These are phyloP conservation scores for Teleogryllus oceanicus DNA, from an alignment of 2,888 invertebrate species.

Conservation along the genomic window DNA sequence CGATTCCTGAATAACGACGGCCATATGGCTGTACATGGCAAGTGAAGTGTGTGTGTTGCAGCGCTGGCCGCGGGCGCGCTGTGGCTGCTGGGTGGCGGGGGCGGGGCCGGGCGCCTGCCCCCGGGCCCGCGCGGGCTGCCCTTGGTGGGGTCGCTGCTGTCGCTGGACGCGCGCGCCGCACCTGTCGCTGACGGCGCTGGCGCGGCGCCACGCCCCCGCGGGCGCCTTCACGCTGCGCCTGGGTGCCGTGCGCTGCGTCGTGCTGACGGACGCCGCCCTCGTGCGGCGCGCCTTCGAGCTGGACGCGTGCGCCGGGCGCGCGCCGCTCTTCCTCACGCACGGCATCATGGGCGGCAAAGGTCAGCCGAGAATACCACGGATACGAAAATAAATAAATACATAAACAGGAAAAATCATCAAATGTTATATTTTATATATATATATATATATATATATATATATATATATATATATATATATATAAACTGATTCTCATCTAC, in stretches of 20 bases:
- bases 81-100: neutral
- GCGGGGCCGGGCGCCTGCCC: slow-evolving; percentile 53
- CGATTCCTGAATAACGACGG: too few species aligned
- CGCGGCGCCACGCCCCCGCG: slow-evolving; percentile 64
- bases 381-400: too few species aligned
- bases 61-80: neutral
- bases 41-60: neutral
- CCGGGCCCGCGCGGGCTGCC: slow-evolving; percentile 89
- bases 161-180: slow-evolving; percentile 70
- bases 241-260: slow-evolving; percentile 72
- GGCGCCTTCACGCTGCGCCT: slow-evolving; percentile 66
- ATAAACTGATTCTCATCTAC: too few species aligned
- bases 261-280: slow-evolving; percentile 69
- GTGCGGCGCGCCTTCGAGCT: slow-evolving; percentile 70
- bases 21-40: too few species aligned
- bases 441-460: too few species aligned
- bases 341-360: slow-evolving; percentile 86
- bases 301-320: slow-evolving; percentile 70
- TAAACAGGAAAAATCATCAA: too few species aligned
- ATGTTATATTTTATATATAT: too few species aligned
- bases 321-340: slow-evolving; percentile 78
- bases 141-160: slow-evolving; percentile 76
- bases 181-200: slow-evolving; percentile 62
- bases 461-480: too few species aligned
- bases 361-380: slow-evolving; percentile 47